Conservation (phyloP, 2,797 vertebrate species). For the Poeciliopsis gracilis region DNA sequence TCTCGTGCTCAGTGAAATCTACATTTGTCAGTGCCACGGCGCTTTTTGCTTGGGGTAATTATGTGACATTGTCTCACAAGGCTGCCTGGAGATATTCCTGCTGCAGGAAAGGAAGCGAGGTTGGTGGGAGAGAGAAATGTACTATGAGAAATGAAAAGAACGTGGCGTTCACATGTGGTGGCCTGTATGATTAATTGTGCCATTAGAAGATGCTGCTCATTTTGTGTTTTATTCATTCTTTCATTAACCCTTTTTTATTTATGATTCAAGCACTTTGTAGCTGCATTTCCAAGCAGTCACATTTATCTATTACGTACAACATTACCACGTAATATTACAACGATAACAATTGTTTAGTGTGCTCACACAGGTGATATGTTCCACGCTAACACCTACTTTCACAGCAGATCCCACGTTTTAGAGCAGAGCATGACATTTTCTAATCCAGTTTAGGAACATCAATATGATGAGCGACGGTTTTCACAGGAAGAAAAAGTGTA, state of each 20-base stretch:
- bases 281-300: not conserved
- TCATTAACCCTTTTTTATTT: slow-evolving; percentile 33
- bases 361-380: not conserved
- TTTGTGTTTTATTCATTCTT: slow-evolving; percentile 30
- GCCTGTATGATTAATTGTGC: slow-evolving; percentile 70
- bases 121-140: slow-evolving; percentile 61
- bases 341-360: not conserved
- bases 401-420: not conserved
- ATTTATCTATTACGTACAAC: not conserved
- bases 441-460: not conserved
- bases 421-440: too few relatives aligned
- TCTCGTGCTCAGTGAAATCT: slow-evolving; percentile 79
- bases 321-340: not conserved
- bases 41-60: slow-evolving; percentile 79
- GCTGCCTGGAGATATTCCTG: slow-evolving; percentile 75
- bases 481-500: not conserved
- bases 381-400: not conserved
- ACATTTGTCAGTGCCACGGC: slow-evolving; percentile 83
- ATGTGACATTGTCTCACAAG: slow-evolving; percentile 74
- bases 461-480: not conserved
- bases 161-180: slow-evolving; percentile 58
- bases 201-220: slow-evolving; percentile 62
- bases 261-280: slow-evolving; percentile 21
- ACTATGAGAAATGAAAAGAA: slow-evolving; percentile 68
- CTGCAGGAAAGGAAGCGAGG: slow-evolving; percentile 58